Evolutionary conservation across 2,888 invertebrate species (phyloP).

Genomic region (Spilarctia lutea): DNA sequence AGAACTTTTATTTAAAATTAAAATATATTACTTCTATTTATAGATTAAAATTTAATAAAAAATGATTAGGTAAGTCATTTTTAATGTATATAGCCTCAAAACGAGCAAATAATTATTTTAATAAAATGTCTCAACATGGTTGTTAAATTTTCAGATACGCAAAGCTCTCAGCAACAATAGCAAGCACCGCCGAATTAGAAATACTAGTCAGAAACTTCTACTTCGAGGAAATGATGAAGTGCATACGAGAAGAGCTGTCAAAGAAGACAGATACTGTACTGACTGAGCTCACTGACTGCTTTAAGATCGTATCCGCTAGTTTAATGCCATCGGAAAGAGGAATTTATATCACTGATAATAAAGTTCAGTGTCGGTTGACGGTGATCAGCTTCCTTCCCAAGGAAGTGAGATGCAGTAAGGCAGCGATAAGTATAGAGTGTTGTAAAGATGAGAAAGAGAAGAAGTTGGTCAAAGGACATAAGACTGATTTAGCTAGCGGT

Average conservation of each 20-base stretch:
- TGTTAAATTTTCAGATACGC: slow-evolving; percentile 86
- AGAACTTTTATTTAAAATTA: neutral
- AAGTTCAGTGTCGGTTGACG: slow-evolving; percentile 73
- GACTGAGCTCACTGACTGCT: slow-evolving; percentile 85
- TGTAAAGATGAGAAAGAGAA: slow-evolving; percentile 76
- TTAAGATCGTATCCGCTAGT: slow-evolving; percentile 84
- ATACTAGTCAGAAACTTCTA: slow-evolving; percentile 91
- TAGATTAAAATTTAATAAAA: neutral
- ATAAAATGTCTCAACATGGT: too few species aligned
- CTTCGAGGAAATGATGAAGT: slow-evolving; percentile 93
- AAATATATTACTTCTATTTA: neutral
- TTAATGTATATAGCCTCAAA: neutral
- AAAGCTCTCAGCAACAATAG: slow-evolving; percentile 92
- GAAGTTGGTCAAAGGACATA: slow-evolving; percentile 77
- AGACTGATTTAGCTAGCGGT: slow-evolving; percentile 83
- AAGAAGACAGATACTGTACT: slow-evolving; percentile 80
- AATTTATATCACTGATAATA: slow-evolving; percentile 80
- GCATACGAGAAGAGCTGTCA: slow-evolving; percentile 83
- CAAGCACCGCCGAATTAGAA: slow-evolving; percentile 91
- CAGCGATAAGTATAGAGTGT: slow-evolving; percentile 88
- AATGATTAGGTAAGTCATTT: neutral
- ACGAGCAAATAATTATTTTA: too few species aligned
- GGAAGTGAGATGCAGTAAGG: slow-evolving; percentile 88
- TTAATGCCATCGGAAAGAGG: slow-evolving; percentile 86
- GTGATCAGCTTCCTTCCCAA: slow-evolving; percentile 86